Percentiles rank a stretch among this genome's conserved stretches.
Evolutionary conservation across 2,113 vertebrate genomes (phyloP).

Genomic region (human (Homo sapiens)): DNA sequence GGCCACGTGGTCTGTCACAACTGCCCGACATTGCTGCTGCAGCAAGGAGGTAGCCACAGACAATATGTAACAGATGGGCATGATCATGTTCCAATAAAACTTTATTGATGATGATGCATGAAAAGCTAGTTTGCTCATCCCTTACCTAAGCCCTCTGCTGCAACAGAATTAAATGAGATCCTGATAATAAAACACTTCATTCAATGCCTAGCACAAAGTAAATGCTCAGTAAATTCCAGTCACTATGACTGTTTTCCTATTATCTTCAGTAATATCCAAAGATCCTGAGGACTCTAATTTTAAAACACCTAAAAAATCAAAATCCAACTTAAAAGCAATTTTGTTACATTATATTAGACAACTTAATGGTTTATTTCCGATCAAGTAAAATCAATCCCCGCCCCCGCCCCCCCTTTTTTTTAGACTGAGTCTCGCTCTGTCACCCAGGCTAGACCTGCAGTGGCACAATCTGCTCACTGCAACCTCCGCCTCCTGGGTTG

Average conservation of each 20-base stretch:
- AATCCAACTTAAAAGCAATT: background rate
- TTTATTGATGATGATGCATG: background rate
- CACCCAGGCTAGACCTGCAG: too few species aligned
- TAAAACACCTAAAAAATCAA: background rate
- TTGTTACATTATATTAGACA: background rate
- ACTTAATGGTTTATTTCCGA: background rate
- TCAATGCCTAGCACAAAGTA: background rate
- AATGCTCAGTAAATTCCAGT: background rate
- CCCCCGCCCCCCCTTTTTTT: too few species aligned
- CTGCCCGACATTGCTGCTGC: too few species aligned
- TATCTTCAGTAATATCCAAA: background rate
- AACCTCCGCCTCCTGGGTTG: too few species aligned
- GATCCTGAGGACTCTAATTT: background rate
- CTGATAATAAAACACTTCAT: background rate
- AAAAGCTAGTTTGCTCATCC: background rate
- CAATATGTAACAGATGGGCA: rapidly evolving
- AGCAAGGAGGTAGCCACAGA: background rate
- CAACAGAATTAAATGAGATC: background rate
- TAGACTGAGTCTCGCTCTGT: too few species aligned
- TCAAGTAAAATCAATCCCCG: background rate
- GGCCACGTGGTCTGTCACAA: background rate
- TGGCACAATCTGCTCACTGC: too few species aligned
- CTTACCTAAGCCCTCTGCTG: background rate
- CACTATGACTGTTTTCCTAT: background rate
- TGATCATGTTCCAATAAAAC: background rate